Base-by-base conservation (phyloP, 2,797 vertebrate species). In the Garrulus glandarius region DNA sequence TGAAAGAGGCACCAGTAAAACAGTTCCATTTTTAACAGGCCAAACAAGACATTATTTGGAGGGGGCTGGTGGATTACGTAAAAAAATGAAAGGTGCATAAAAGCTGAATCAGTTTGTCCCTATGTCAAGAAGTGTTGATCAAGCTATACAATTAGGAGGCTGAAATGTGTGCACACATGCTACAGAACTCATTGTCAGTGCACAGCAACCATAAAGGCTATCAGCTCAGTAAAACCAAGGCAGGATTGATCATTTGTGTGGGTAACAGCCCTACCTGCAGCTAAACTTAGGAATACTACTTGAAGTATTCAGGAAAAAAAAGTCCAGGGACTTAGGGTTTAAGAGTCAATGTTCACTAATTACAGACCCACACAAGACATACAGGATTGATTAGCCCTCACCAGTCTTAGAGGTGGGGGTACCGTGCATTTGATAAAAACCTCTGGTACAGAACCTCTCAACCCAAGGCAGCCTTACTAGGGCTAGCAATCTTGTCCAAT, bases 401-500 rank as follows among this genome's bases (percentile, higher is more conserved):
- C 43, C 36, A 50, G 37, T 78, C 34, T 53, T 65, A 29, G 4
- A 13, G 39, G 15, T n/a, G 55, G 2, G 10, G 15, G 43, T 55
- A 56, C 30, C 3, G 8, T 8, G 22, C 20, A 20, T 16, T 67
- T 59, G 39, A 52, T 23, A 69, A 77, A 49, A 61, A 10, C 15
- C 21, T 34, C 36, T 57, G 15, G 10, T 36, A 47, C 7, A 52
- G 67, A 89, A 43, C 6, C 5, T 39, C 56, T 74, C 32, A 63
- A 34, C 34, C n/a, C 49, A 60, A 63, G 74, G 34, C 41, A 81
- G 49, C 57, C 13, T 75, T 37, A 53, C 4, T 10, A 53, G 10
- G 29, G 32, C 34, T 64, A 10, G 3, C 2, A 0, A 0, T 5
- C 12, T 81, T 5, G 1, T 24, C 12, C 34, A 32, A 27, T 15